These are phyloP conservation scores for Pantala flavescens DNA, from an alignment of 1,140 invertebrate species.

Conservation along the genomic window DNA sequence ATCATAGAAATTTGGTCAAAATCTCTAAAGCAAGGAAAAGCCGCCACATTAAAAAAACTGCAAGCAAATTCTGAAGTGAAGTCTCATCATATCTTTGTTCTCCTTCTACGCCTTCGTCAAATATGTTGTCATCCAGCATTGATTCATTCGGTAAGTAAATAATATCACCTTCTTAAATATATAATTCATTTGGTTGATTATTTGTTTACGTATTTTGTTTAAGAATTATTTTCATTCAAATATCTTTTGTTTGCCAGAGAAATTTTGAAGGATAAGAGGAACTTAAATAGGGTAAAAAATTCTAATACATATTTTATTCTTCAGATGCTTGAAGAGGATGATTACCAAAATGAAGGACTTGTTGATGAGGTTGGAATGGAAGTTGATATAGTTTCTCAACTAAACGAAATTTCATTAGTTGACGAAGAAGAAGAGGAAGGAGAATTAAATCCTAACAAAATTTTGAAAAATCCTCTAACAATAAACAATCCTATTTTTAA, in stretches of 20 bases:
- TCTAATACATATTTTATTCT: neutral
- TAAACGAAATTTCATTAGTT: conserved; percentile 43
- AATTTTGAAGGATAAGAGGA: no score
- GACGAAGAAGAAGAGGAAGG: conserved; percentile 29
- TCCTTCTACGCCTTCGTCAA: conserved; percentile 74
- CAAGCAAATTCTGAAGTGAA: conserved; percentile 41
- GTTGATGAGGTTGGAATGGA: conserved; percentile 30
- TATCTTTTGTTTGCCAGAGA: no score
- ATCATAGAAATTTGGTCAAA: conserved; percentile 6
- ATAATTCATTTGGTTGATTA: no score
- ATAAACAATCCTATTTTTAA: conserved; percentile 59
- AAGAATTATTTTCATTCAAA: no score
- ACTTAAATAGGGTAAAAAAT: no score
- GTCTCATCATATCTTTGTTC: conserved; percentile 64
- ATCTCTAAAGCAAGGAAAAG: neutral
- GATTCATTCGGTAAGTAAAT: conserved; percentile 45
- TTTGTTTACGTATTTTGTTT: no score
- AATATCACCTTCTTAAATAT: no score
- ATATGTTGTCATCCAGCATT: conserved; percentile 80
- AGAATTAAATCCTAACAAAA: conserved; percentile 15
- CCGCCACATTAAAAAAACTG: conserved; percentile 41
- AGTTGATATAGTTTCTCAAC: conserved; percentile 47
- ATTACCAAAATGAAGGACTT: conserved; percentile 31
- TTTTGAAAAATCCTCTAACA: conserved; percentile 39
- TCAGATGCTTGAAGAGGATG: conserved; percentile 31